Conservation (phyloP, 2,888 invertebrate species). For the Drosophila picticornis region DNA sequence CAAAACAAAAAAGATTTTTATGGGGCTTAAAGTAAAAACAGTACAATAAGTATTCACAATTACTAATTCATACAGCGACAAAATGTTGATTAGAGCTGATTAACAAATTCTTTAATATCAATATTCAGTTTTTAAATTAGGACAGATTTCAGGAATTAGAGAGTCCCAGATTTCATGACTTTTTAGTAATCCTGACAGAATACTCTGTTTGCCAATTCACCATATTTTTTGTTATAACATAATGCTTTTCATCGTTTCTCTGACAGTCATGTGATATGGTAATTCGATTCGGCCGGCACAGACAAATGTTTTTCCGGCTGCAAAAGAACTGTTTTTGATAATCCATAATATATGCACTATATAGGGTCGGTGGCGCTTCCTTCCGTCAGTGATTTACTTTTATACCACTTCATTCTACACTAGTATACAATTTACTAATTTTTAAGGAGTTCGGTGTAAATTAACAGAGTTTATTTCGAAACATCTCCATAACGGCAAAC, state of each 20-base stretch:
- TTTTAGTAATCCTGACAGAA: not conserved
- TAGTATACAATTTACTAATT: accelerated
- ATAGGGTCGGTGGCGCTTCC: too few species aligned
- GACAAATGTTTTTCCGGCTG: not conserved
- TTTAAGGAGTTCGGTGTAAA: not conserved
- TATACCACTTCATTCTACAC: not conserved
- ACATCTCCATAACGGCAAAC: not conserved
- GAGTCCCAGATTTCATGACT: not conserved
- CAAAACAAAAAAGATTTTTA: too few species aligned
- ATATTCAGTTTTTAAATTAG: not conserved
- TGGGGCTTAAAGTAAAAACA: not conserved
- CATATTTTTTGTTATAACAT: not conserved
- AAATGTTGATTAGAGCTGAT: not conserved
- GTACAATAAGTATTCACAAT: not conserved
- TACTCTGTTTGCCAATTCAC: not conserved
- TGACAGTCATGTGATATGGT: not conserved
- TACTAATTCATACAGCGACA: not conserved
- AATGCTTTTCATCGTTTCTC: not conserved
- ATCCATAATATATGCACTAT: not conserved
- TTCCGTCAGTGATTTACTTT: not conserved
- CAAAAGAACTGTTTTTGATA: not conserved
- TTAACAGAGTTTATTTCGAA: not conserved
- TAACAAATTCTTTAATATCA: not conserved
- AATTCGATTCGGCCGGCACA: not conserved
- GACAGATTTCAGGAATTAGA: not conserved